Evolutionary conservation across 1,140 invertebrate genomes (phyloP).

Genomic region (Eubasilissa regina): DNA sequence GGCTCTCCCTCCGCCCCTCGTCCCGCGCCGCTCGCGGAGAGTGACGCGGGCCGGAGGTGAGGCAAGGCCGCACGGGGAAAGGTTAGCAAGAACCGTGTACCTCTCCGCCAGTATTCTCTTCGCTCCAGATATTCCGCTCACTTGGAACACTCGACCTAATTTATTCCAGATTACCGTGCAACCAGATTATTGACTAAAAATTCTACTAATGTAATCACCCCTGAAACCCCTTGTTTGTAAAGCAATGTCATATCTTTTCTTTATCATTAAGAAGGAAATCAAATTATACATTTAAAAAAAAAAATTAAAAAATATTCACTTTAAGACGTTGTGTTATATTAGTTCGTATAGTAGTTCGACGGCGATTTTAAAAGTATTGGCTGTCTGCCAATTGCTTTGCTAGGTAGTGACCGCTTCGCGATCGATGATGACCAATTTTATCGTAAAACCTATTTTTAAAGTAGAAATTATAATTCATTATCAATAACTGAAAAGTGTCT

Average conservation of each 20-base stretch:
- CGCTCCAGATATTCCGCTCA: constrained; percentile 8
- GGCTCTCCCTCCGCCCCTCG: too few species aligned
- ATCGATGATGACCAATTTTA: too few species aligned
- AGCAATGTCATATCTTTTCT: background rate
- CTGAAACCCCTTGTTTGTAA: background rate
- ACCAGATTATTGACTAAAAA: background rate
- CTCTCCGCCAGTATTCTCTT: background rate
- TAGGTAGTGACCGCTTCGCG: too few species aligned
- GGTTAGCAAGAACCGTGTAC: constrained; percentile 20
- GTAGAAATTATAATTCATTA: too few species aligned
- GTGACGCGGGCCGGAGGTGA: background rate
- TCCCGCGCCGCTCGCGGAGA: too few species aligned
- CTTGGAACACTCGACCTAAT: background rate
- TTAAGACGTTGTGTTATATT: too few species aligned
- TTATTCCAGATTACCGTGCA: background rate
- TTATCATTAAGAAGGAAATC: background rate
- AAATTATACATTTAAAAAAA: background rate
- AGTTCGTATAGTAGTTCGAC: too few species aligned
- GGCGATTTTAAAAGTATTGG: too few species aligned
- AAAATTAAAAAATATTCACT: background rate
- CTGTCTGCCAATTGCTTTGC: too few species aligned
- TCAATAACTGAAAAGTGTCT: too few species aligned
- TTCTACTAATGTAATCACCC: too few species aligned
- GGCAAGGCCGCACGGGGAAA: constrained; percentile 16
- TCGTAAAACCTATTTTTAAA: too few species aligned